phyloP scores from a whole-genome alignment of 2,113 vertebrate species.

The Siniperca knerii region DNA sequence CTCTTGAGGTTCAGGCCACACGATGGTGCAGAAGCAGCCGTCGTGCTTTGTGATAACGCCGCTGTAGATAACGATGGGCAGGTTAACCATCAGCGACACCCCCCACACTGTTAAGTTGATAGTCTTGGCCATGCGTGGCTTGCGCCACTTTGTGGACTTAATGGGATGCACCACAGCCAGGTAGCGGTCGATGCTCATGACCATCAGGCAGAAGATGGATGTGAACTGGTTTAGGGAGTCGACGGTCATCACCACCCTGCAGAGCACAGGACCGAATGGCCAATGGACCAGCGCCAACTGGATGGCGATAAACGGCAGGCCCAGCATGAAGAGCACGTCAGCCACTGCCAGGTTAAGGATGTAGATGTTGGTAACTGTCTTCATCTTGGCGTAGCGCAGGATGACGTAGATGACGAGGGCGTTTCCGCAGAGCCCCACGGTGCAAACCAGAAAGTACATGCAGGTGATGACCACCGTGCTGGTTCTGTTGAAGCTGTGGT shows the following conservation, averaged over 20 bases:
- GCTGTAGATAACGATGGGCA: slow-evolving; percentile 96
- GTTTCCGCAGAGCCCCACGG: slow-evolving; percentile 93
- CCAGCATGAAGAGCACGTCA: slow-evolving; percentile 96
- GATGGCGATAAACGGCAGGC: slow-evolving; percentile 95
- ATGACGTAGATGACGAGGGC: slow-evolving; percentile 97
- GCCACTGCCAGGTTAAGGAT: slow-evolving; percentile 98
- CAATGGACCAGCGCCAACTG: slow-evolving; percentile 96
- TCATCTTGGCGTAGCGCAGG: slow-evolving; percentile 98
- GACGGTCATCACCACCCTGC: slow-evolving; percentile 94
- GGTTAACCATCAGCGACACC: slow-evolving; percentile 92
- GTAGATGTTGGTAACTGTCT: slow-evolving; percentile 98
- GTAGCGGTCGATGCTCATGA: slow-evolving; percentile 97
- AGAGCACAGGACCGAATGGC: slow-evolving; percentile 95
- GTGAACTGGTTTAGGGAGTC: slow-evolving; percentile 99
- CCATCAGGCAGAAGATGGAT: slow-evolving; percentile 97
- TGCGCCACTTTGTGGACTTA: slow-evolving; percentile 94
- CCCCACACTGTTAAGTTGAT: slow-evolving; percentile 94
- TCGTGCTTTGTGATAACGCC: slow-evolving; percentile 87
- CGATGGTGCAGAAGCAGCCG: slow-evolving; percentile 92
- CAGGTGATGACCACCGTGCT: slow-evolving; percentile 94
- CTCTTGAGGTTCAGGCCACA: slow-evolving; percentile 94
- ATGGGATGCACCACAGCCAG: slow-evolving; percentile 98
- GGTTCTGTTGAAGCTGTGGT: slow-evolving; percentile 87
- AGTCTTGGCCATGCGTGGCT: slow-evolving; percentile 93
- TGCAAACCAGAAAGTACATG: slow-evolving; percentile 95